phyloP scores from a whole-genome alignment of 2,113 vertebrate genomes.

The Conger conger region DNA sequence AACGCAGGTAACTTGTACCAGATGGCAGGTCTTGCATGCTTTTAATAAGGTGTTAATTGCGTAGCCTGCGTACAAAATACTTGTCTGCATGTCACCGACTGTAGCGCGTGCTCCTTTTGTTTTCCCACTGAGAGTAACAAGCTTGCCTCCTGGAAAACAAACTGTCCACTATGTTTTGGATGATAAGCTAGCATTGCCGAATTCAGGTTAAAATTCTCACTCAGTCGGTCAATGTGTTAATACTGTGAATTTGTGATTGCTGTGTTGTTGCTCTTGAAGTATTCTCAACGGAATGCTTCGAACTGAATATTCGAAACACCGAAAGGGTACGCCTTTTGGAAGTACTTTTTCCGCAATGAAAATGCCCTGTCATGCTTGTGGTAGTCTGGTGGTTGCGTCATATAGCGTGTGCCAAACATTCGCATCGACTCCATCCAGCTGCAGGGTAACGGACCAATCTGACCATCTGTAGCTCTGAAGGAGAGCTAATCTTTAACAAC shows the following conservation, averaged over 20 bases:
- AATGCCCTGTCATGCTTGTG: background rate
- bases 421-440: slow-evolving; percentile 3
- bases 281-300: background rate
- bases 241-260: too few species aligned
- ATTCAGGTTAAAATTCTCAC: background rate
- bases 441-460: slow-evolving; percentile 42
- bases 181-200: too few species aligned
- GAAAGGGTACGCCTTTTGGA: too few species aligned
- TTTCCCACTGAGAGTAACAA: background rate
- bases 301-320: too few species aligned
- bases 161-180: background rate
- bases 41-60: slow-evolving; percentile 60
- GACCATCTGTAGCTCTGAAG: slow-evolving; percentile 48
- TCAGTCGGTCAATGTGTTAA: background rate
- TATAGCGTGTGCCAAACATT: slow-evolving; percentile 3
- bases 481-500: slow-evolving; percentile 63
- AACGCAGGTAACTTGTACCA: slow-evolving; percentile 42
- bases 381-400: background rate
- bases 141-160: background rate
- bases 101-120: slow-evolving; percentile 34
- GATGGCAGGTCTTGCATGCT: slow-evolving; percentile 39
- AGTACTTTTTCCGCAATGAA: too few species aligned
- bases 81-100: background rate
- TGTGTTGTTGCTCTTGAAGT: background rate
- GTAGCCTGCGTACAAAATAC: slow-evolving; percentile 31